Evolutionary conservation across 2,888 invertebrate genomes (phyloP).

Genomic region (Diplolepis rosae): DNA sequence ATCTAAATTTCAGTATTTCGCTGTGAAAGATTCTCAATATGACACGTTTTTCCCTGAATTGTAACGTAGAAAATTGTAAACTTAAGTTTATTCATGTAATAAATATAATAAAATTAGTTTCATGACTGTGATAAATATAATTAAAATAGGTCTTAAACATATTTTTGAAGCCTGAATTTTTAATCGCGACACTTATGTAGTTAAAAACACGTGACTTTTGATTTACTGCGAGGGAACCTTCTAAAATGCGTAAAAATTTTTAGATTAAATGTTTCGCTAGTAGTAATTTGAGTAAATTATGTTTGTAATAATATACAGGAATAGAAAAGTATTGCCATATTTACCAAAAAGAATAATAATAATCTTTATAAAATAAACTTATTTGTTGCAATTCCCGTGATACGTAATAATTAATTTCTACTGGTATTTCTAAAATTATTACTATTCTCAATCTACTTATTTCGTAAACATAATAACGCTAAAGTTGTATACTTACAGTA

Average conservation of each 20-base stretch:
- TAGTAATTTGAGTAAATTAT: constrained; percentile 37
- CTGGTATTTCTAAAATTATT: neutral
- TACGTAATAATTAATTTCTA: too few species aligned
- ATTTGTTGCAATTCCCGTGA: too few species aligned
- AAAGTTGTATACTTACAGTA: constrained; percentile 29
- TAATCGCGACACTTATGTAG: constrained; percentile 2
- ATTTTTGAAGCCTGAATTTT: constrained; percentile 24
- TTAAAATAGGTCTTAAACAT: neutral
- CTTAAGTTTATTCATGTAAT: too few species aligned
- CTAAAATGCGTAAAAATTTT: constrained; percentile 39
- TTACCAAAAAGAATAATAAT: neutral
- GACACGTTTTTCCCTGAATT: too few species aligned
- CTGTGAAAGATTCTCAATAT: too few species aligned
- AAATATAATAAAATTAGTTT: too few species aligned
- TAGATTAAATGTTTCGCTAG: constrained; percentile 38
- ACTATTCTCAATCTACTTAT: constrained; percentile 39
- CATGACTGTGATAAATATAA: too few species aligned
- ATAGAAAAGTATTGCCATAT: neutral
- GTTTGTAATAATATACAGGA: neutral
- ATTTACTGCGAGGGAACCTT: constrained; percentile 31
- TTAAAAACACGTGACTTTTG: constrained; percentile 16
- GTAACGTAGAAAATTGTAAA: too few species aligned
- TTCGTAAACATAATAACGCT: constrained; percentile 26
- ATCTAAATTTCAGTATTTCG: too few species aligned
- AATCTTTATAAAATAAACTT: too few species aligned